Conservation (phyloP, 2,888 invertebrate species). For the Volucella inflata region DNA sequence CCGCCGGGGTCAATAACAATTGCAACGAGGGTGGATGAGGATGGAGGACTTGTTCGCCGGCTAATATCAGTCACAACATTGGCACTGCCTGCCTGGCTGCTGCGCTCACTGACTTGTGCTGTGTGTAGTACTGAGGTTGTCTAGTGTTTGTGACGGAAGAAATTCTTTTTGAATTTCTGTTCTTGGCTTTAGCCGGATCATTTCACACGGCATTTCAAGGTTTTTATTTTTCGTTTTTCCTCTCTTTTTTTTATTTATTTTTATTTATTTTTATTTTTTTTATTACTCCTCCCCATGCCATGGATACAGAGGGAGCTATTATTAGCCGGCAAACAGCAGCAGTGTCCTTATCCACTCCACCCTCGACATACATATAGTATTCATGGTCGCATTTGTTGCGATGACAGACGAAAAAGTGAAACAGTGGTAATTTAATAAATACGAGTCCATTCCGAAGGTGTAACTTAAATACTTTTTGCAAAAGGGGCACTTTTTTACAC, state of each 20-base stretch:
- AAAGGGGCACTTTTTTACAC: no score
- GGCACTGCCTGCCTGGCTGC: constrained; percentile 45
- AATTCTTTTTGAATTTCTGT: no score
- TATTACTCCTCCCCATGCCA: constrained; percentile 51
- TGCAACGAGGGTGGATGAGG: constrained; percentile 63
- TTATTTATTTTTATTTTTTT: neutral
- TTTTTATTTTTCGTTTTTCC: no score
- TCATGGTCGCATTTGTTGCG: no score
- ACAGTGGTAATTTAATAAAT: no score
- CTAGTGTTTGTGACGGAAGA: neutral
- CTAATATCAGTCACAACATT: constrained; percentile 71
- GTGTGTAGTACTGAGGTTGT: constrained; percentile 70
- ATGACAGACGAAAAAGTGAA: no score
- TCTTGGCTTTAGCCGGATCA: no score
- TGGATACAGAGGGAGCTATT: constrained; percentile 60
- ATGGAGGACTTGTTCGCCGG: constrained; percentile 51
- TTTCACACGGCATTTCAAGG: no score
- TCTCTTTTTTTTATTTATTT: neutral
- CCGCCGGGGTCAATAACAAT: constrained; percentile 72
- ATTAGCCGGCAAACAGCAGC: constrained; percentile 28
- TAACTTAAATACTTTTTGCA: no score
- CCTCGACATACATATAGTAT: no score
- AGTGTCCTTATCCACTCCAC: neutral
- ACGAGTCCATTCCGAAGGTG: no score
- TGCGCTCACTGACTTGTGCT: constrained; percentile 5